Conservation (phyloP, 2,888 invertebrate species). For the Drosophila barbarae region DNA sequence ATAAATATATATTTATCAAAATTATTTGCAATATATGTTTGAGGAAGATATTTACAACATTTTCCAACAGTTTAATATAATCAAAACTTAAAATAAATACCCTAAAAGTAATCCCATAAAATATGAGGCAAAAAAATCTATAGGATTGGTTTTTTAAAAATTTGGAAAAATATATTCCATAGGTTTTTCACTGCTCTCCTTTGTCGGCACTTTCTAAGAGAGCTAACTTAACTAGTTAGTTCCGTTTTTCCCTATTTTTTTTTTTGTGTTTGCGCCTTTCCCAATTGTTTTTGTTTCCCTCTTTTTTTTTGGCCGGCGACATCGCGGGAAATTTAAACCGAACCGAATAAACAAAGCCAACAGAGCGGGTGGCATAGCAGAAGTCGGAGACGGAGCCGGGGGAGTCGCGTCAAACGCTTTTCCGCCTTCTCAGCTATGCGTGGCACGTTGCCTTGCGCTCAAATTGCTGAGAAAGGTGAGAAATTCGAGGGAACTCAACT, state of each 20-base stretch:
- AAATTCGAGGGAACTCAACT: slow-evolving; percentile 29
- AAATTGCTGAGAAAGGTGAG: slow-evolving; percentile 47
- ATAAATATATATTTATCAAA: background rate
- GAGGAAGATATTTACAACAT: background rate
- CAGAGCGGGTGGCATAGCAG: slow-evolving; percentile 2
- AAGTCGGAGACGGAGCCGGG: slow-evolving; percentile 51
- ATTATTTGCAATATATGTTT: background rate
- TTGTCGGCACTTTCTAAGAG: slow-evolving; percentile 29
- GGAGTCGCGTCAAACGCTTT: slow-evolving; percentile 58
- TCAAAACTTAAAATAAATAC: background rate
- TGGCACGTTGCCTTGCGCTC: slow-evolving; percentile 57
- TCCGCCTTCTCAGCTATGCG: slow-evolving; percentile 61
- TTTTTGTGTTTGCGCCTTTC: slow-evolving; percentile 7
- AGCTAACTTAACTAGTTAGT: slow-evolving; percentile 46
- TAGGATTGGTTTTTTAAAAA: background rate
- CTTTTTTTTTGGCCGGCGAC: slow-evolving; percentile 24
- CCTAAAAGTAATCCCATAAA: background rate
- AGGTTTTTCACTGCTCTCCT: background rate
- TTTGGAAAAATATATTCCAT: background rate
- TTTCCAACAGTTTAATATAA: background rate
- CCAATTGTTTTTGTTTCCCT: slow-evolving; percentile 11
- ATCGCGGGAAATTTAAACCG: slow-evolving; percentile 35
- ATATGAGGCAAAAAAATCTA: background rate
- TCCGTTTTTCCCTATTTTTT: slow-evolving; percentile 48
- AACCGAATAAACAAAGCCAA: slow-evolving; percentile 26